These are phyloP conservation scores for Bombyx huttoni DNA, from an alignment of 2,888 invertebrate species.

Conservation along the genomic window DNA sequence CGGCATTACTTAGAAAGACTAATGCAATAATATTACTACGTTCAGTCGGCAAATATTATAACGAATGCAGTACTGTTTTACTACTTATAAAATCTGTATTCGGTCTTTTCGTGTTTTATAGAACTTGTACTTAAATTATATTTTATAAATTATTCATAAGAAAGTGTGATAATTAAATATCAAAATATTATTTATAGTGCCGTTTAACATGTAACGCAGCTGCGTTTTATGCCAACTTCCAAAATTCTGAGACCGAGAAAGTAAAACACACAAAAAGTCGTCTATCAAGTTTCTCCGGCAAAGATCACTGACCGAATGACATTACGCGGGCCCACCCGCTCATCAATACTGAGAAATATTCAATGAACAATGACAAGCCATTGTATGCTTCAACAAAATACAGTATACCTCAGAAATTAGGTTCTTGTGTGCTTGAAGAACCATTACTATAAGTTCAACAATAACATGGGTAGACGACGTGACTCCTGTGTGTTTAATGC, in stretches of 20 bases:
- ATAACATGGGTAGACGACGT: too few species aligned
- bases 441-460: too few species aligned
- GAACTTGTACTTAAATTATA: too few species aligned
- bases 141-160: too few species aligned
- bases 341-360: constrained; percentile 18
- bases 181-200: not conserved
- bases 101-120: too few species aligned
- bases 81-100: too few species aligned
- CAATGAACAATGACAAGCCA: not conserved
- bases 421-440: too few species aligned
- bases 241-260: constrained; percentile 41
- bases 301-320: constrained; percentile 66
- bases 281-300: constrained; percentile 65
- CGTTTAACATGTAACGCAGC: not conserved
- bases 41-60: too few species aligned
- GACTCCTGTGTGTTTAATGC: too few species aligned
- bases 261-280: constrained; percentile 65
- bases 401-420: too few species aligned
- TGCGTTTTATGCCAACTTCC: not conserved
- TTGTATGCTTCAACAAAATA: not conserved
- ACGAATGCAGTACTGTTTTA: too few species aligned
- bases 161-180: not conserved
- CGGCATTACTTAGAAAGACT: not conserved
- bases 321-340: constrained; percentile 39
- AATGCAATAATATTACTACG: too few species aligned